Conservation (phyloP, 2,888 invertebrate genomes). For the Andrena hattorfiana region DNA sequence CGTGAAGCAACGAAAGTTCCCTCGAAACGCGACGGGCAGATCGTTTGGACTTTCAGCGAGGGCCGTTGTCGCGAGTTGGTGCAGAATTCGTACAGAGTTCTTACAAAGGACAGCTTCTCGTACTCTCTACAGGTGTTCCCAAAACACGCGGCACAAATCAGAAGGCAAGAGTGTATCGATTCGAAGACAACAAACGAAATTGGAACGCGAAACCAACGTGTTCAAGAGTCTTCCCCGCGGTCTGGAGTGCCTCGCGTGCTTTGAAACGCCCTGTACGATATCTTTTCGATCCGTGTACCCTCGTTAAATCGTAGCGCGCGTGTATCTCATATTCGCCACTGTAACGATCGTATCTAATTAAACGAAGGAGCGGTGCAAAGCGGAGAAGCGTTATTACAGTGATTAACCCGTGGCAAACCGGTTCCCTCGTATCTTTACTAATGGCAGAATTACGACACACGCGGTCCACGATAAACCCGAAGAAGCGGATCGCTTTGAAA, state of each 20-base stretch:
- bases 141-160: too few species aligned
- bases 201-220: too few species aligned
- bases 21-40: neutral
- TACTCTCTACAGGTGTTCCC: too few species aligned
- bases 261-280: neutral
- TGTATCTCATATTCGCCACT: neutral
- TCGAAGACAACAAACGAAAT: neutral
- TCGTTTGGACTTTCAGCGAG: neutral
- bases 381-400: neutral
- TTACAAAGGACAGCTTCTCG: too few species aligned
- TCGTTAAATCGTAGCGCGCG: neutral
- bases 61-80: neutral
- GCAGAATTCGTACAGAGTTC: too few species aligned
- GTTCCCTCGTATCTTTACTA: neutral
- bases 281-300: neutral
- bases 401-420: too few species aligned
- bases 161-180: too few species aligned
- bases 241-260: neutral
- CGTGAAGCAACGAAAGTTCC: neutral
- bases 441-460: neutral
- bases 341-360: neutral
- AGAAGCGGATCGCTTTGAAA: neutral
- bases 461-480: conserved; percentile 1
- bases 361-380: neutral
- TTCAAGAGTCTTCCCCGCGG: too few species aligned